Percentiles rank a stretch among this genome's conserved stretches.
Conservation (phyloP, 2,113 vertebrate species). For the Tetraodon nigroviridis region DNA sequence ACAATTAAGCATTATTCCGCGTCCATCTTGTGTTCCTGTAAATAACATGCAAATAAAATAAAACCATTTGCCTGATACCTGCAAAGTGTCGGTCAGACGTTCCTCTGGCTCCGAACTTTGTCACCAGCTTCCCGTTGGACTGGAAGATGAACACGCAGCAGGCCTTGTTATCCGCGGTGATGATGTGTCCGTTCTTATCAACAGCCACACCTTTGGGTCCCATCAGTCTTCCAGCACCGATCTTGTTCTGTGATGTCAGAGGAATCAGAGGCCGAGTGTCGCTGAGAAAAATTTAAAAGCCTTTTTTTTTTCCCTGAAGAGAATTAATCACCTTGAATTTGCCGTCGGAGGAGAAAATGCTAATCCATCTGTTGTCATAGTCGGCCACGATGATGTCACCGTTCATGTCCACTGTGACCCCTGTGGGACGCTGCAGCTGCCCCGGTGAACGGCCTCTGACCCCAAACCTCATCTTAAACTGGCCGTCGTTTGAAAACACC, state of each 20-base stretch:
- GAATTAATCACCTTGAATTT: conserved; percentile 88
- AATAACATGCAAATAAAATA: conserved; percentile 32
- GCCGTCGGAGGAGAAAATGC: conserved; percentile 92
- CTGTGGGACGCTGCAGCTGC: conserved; percentile 94
- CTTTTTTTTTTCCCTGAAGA: not conserved
- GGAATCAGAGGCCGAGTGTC: not conserved
- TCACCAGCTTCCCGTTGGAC: conserved; percentile 91
- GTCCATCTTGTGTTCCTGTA: not conserved
- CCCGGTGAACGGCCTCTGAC: conserved; percentile 92
- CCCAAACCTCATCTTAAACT: conserved; percentile 92
- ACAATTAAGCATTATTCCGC: no score
- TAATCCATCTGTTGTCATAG: conserved; percentile 98
- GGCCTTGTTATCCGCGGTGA: conserved; percentile 94
- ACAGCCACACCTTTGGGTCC: conserved; percentile 94
- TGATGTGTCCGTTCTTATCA: conserved; percentile 93
- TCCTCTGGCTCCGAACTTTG: conserved; percentile 88
- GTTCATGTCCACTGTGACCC: conserved; percentile 88
- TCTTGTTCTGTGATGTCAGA: conserved; percentile 78
- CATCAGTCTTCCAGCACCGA: conserved; percentile 90
- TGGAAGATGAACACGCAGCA: conserved; percentile 99
- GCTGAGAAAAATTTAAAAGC: not conserved
- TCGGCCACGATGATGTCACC: conserved; percentile 96
- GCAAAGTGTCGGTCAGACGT: conserved; percentile 89
- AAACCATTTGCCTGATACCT: conserved; percentile 68
- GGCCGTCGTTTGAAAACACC: conserved; percentile 94